Percentiles rank a stretch among this genome's conserved stretches.
Conservation (phyloP, 2,888 invertebrate genomes). For the Hylaea fasciaria region DNA sequence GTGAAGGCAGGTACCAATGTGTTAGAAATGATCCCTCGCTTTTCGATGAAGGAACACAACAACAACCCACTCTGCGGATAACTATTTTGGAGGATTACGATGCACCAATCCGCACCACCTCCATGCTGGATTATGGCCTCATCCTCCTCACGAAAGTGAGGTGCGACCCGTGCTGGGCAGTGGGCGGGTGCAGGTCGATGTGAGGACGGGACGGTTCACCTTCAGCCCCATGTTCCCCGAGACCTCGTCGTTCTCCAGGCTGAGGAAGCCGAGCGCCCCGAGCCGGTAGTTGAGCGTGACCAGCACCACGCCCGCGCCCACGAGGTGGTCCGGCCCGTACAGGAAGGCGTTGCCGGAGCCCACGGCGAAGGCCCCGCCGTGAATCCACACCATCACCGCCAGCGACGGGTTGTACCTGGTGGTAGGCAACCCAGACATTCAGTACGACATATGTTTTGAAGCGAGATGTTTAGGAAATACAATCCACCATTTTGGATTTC, state of each 20-base stretch:
- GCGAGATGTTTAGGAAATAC: neutral
- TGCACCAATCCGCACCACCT: too few species aligned
- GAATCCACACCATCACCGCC: conserved; percentile 88
- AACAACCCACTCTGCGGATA: too few species aligned
- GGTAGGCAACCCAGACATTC: too few species aligned
- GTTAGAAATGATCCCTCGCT: too few species aligned
- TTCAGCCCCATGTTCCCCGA: conserved; percentile 88
- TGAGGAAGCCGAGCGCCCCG: conserved; percentile 87
- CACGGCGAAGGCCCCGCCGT: conserved; percentile 86
- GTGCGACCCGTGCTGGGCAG: too few species aligned
- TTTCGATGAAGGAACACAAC: too few species aligned
- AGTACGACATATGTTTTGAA: neutral
- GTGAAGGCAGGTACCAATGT: too few species aligned
- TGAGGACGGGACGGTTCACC: conserved; percentile 55
- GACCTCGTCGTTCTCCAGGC: conserved; percentile 85
- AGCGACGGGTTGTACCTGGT: conserved; percentile 80
- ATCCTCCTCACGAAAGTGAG: too few species aligned
- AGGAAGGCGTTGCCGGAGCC: conserved; percentile 87
- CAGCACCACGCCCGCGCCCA: conserved; percentile 86
- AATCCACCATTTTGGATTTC: too few species aligned
- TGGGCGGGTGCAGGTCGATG: too few species aligned
- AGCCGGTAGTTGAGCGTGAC: conserved; percentile 87
- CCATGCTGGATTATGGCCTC: too few species aligned
- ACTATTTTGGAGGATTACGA: too few species aligned
- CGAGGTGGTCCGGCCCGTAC: conserved; percentile 86